Base-by-base conservation (phyloP, 2,797 vertebrate genomes). In the Gymnopithys bicolor region DNA sequence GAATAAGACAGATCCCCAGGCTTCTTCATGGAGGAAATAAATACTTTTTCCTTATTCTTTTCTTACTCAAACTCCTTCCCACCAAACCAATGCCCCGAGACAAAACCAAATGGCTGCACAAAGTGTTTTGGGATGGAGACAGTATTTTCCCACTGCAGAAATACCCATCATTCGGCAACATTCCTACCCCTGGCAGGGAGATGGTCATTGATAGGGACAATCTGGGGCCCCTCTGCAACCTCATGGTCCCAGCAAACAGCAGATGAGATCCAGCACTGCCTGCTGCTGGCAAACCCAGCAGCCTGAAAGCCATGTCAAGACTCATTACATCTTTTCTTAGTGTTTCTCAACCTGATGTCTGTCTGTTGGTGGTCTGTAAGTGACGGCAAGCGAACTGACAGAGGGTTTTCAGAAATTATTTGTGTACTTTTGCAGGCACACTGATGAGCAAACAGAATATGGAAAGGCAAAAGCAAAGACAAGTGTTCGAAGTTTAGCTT, bases 1-100 rank as follows among this genome's bases (percentile, higher is more conserved):
- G 63, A 88, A 76, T 28, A 55, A 90, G 91, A 63, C 56, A 69
- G 74, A 91, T 95, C 89, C 77, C 84, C 74, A 7, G 74, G 59
- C 83, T 95, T n/a, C 39, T 70, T 70, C 0, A 0, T 12, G 59
- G 41, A 79, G 39, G 74, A 95, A 96, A 96, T 41, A 88, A 88
- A 90, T n/a, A 52, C 1, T 1, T 78, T 90, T 82, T 76, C 87
- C 77, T 88, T 56, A 28, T 55, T 82, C 51, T 58, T 75, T 77
- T 66, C 84, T 62, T 39, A 16, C n/a, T n/a, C 53, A 82, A 84
- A n/a, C n/a, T 74, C 22, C 35, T 22, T 84, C 51, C 19, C 76
- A 78, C 41, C 1, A 0, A 91, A 80, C 33, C 45, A 52, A 3
- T 10, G 53, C 83, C 64, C 37, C 5, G 15, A 59, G 30, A 62